These are phyloP conservation scores for Thereva unica DNA, from an alignment of 2,888 invertebrate species.

Conservation along the genomic window DNA sequence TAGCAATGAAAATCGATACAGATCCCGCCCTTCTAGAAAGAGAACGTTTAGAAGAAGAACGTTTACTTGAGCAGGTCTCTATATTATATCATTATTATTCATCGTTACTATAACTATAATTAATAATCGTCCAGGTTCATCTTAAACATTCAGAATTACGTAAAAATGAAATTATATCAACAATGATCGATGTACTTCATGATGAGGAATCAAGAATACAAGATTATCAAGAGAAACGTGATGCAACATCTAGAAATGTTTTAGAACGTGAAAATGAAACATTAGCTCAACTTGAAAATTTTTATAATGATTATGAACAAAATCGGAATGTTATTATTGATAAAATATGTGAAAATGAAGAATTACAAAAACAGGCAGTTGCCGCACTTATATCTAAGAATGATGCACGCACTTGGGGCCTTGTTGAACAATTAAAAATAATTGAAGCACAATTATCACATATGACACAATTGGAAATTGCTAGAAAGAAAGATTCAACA, in stretches of 20 bases:
- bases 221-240: constrained; percentile 65
- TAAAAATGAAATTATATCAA: constrained; percentile 70
- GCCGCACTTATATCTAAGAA: constrained; percentile 72
- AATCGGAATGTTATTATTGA: constrained; percentile 65
- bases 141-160: constrained; percentile 61
- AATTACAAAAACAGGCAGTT: constrained; percentile 73
- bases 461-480: constrained; percentile 73
- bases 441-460: constrained; percentile 73
- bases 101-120: constrained; percentile 53
- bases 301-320: constrained; percentile 67
- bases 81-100: background rate
- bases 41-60: constrained; percentile 70
- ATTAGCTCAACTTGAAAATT: constrained; percentile 63
- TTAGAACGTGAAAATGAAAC: constrained; percentile 70
- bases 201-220: constrained; percentile 68
- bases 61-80: constrained; percentile 62
- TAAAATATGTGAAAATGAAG: constrained; percentile 69
- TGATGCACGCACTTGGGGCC: constrained; percentile 75
- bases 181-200: constrained; percentile 71
- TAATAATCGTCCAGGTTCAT: constrained; percentile 46
- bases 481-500: constrained; percentile 69
- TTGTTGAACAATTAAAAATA: constrained; percentile 74
- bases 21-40: constrained; percentile 69
- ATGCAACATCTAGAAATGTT: constrained; percentile 64
- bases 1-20: constrained; percentile 63